Conservation (phyloP, 1,140 invertebrate species). For the Calliopsis andreniformis region DNA sequence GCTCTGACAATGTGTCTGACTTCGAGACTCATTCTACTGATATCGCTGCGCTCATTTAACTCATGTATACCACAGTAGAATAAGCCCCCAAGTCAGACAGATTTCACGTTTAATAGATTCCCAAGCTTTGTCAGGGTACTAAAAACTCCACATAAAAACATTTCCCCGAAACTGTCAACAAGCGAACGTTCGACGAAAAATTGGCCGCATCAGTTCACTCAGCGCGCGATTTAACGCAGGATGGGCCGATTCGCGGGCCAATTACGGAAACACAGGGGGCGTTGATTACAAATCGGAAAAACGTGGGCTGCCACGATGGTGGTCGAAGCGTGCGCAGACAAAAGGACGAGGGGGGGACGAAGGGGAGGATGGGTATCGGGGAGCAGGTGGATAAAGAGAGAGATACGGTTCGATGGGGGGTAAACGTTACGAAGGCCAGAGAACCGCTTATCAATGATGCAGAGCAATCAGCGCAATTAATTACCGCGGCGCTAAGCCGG, state of each 20-base stretch:
- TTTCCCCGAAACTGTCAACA: too few species aligned
- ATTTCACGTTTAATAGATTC: too few species aligned
- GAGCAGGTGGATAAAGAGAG: constrained; percentile 47
- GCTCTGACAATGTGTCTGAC: too few species aligned
- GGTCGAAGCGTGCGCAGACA: constrained; percentile 26
- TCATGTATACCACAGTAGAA: too few species aligned
- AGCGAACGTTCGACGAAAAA: too few species aligned
- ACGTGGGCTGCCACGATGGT: neutral
- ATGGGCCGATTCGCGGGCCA: constrained; percentile 10
- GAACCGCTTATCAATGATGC: constrained; percentile 80
- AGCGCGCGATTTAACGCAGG: constrained; percentile 18
- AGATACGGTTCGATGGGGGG: constrained; percentile 47
- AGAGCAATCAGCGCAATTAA: constrained; percentile 82
- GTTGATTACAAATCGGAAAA: constrained; percentile 45
- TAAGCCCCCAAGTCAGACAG: too few species aligned
- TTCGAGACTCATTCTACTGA: too few species aligned
- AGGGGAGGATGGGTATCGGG: constrained; percentile 35
- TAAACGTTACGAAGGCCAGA: constrained; percentile 70
- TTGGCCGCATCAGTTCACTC: neutral
- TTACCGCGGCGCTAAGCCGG: constrained; percentile 79
- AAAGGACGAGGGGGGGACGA: constrained; percentile 32
- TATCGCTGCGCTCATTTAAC: too few species aligned
- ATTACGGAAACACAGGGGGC: constrained; percentile 22
- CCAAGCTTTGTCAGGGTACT: too few species aligned
- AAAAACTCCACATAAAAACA: too few species aligned